Conservation (phyloP, 2,113 vertebrate species). For the Tursiops truncatus region DNA sequence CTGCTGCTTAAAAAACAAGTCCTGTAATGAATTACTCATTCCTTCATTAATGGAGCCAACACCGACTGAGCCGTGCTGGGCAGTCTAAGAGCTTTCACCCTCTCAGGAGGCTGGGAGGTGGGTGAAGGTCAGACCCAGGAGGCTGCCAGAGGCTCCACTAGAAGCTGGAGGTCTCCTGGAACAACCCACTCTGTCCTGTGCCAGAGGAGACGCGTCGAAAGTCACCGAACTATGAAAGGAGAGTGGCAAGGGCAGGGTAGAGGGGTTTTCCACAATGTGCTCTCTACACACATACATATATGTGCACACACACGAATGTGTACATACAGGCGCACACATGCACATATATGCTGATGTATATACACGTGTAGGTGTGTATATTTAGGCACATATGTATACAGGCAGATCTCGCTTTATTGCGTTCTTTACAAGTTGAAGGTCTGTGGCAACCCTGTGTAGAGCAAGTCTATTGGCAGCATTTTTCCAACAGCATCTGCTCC, state of each 20-base stretch:
- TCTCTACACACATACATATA: background rate
- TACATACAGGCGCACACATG: background rate
- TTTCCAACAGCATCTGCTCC: background rate
- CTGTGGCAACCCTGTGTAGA: background rate
- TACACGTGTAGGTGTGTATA: background rate
- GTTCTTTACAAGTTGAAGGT: background rate
- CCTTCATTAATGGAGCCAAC: background rate
- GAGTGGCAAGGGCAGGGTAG: background rate
- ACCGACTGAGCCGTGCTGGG: background rate
- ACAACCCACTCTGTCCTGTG: background rate
- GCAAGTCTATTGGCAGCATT: background rate
- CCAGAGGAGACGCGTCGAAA: background rate
- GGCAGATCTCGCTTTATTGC: background rate
- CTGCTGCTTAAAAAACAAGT: too few species aligned
- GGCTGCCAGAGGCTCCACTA: background rate
- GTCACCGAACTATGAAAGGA: background rate
- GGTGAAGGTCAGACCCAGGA: accelerated
- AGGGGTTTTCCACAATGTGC: background rate
- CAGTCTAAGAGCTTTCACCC: accelerated
- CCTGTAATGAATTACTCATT: background rate
- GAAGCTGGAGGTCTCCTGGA: background rate
- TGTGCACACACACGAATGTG: accelerated
- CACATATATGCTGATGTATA: accelerated
- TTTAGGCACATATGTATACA: background rate
- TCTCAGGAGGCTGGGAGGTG: accelerated